Base-by-base conservation (phyloP, 2,888 invertebrate species). In the Phaonia tiefii region DNA sequence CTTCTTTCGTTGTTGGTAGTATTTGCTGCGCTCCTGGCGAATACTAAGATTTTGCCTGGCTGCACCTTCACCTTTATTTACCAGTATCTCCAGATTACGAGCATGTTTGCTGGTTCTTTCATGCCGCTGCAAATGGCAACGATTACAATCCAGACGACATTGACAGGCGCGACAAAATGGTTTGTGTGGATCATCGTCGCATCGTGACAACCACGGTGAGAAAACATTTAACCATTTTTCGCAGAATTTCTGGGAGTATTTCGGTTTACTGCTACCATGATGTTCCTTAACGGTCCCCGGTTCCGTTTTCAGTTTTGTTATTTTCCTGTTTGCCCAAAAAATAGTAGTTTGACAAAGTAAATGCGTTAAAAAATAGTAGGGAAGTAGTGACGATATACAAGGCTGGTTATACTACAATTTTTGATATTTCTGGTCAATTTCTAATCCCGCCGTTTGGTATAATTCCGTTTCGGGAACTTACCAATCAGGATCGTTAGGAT, bases 141-240 rank as follows among this genome's bases (percentile, higher is more conserved):
- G 89, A 75, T 90, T 89, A 49, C 90, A 90, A 65, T 89, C 90
- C 15, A 89, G 66, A 0, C 87, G 85, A 66, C 88, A 88, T 65
- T 87, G 88, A 46, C 89, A 89, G 0, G 88, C 90, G 5, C 86
- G 84, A 31, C 89, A 89, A 65, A 87, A 90, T 0, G 90, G 89
- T 75, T 90, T 89, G 60, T 88, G 85, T 0, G 86, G 85, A 74
- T 89, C 90, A 5, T 86, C 85, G 10, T 85, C 83, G 2, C 86
- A 87, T 0, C 89, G 86, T 8, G 83, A 77, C 0, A 89, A 79
- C 89, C 89, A 89, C 4, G 90, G 90, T 7, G 88, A 86, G 37
- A 90, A 89, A 2, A 89, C 79, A 3, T 83, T 90, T 0, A 90
- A 71, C 89, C 89, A 90, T 42, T 88, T 88, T 17, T 89, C 88